Base-by-base conservation (phyloP, 2,113 vertebrate species). In the Pycnonotus jocosus region DNA sequence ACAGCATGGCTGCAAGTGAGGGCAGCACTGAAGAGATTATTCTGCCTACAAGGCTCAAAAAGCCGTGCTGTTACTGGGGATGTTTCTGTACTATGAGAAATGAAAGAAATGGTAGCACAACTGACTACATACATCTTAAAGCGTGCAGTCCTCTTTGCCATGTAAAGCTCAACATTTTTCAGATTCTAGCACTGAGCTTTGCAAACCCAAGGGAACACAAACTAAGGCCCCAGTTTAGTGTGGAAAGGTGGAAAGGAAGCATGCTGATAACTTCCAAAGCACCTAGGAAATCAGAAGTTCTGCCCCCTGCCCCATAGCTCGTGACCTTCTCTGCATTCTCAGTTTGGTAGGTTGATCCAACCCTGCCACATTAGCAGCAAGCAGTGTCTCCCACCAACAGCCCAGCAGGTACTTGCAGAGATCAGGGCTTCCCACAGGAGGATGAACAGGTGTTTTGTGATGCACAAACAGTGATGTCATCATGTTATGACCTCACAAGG, bases 371-470 rank as follows among this genome's bases (percentile, higher is more conserved):
- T 10, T 33, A 78, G 58, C 25, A 33, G 30, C 25, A 40, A 72
- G 30, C 19, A 13, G 28, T 56, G 58, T 50, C 27, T 62, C 38
- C 60, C 42, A 78, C 10, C 21, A 12, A 40, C 44, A 78, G 38
- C 56, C 65, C 44, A 61, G 50, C 31, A 95, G 38, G 13, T 73
- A 31, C 21, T 54, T 73, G 24, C 42, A 66, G 35, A 92, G 40
- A 30, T 53, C 28, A 9, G 11, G 9, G 58, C 48, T 80, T 76
- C 64, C 30, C 44, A 38, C 12, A 44, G 33, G 18, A 82, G n/a
- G 68, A 73, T 10, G 5, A 76, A 45, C 1, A 1, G 11, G 14
- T 64, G 21, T 0, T 3, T 53, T 57, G 15, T 21, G 53, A 27
- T 61, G 24, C 16, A 79, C 79, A 92, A 85, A 22, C 65, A 76